phyloP scores from a whole-genome alignment of 1,140 invertebrate species.

The Drosophila punjabiensis region DNA sequence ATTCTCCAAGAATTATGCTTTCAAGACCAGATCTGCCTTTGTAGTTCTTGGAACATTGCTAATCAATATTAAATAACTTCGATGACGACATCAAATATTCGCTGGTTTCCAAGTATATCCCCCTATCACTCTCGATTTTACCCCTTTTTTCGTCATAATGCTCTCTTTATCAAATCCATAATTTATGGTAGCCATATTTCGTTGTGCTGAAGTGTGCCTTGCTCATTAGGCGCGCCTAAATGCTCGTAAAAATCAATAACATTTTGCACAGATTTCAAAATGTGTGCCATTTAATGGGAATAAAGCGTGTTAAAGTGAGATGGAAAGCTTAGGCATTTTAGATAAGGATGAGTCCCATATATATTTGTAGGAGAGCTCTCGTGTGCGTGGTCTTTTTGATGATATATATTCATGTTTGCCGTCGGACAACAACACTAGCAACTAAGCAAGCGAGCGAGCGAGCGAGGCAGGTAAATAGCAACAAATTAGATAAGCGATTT shows the following conservation, averaged over 20 bases:
- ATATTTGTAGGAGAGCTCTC: slow-evolving; percentile 4
- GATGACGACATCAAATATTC: slow-evolving; percentile 18
- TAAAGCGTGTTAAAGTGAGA: slow-evolving; percentile 31
- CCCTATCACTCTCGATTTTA: neutral
- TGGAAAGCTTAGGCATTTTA: slow-evolving; percentile 17
- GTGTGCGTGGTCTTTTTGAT: slow-evolving; percentile 57
- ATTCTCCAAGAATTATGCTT: neutral
- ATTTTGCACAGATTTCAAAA: slow-evolving; percentile 68
- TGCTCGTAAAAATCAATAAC: slow-evolving; percentile 67
- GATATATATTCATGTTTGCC: slow-evolving; percentile 41
- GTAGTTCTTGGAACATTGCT: neutral
- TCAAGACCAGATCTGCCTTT: neutral
- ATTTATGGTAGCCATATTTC: slow-evolving; percentile 40
- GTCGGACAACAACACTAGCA: slow-evolving; percentile 42
- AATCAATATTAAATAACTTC: slow-evolving; percentile 15
- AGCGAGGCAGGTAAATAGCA: slow-evolving; percentile 56
- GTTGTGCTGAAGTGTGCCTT: slow-evolving; percentile 22
- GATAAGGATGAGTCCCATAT: slow-evolving; percentile 11
- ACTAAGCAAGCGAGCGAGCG: neutral
- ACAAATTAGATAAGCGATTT: slow-evolving; percentile 78
- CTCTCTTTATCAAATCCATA: slow-evolving; percentile 59
- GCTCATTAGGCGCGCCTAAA: slow-evolving; percentile 50
- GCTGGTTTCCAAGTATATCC: slow-evolving; percentile 2
- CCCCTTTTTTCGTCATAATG: slow-evolving; percentile 9
- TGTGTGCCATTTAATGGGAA: slow-evolving; percentile 48